Conservation (phyloP, 1,140 invertebrate species). For the Lordiphosa mommai region DNA sequence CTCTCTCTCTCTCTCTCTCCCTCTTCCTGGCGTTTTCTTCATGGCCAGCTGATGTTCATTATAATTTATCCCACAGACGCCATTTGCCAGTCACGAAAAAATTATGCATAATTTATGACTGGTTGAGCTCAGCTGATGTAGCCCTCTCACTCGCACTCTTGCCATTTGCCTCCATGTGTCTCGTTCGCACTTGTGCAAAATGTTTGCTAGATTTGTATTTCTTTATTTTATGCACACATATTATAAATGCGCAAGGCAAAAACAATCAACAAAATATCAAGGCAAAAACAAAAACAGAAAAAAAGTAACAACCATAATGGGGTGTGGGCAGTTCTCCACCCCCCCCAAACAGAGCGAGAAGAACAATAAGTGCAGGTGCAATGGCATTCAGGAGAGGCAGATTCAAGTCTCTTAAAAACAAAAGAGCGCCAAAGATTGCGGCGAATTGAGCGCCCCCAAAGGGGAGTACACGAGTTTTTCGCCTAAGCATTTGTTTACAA, state of each 20-base stretch:
- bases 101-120: slow-evolving; percentile 74
- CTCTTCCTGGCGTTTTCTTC: background rate
- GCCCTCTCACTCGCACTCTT: slow-evolving; percentile 21
- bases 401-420: slow-evolving; percentile 43
- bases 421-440: slow-evolving; percentile 52
- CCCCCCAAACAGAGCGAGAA: slow-evolving; percentile 12
- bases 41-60: slow-evolving; percentile 49
- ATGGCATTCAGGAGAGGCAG: slow-evolving; percentile 26
- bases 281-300: slow-evolving; percentile 13
- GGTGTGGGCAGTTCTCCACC: slow-evolving; percentile 38
- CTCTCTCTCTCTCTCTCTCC: background rate
- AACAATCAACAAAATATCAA: slow-evolving; percentile 41
- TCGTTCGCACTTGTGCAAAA: slow-evolving; percentile 16
- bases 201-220: slow-evolving; percentile 49
- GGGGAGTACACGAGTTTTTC: slow-evolving; percentile 33
- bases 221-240: slow-evolving; percentile 60
- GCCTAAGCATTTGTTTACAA: slow-evolving; percentile 57
- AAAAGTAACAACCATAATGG: background rate
- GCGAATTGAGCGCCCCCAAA: slow-evolving; percentile 37
- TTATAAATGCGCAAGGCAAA: slow-evolving; percentile 56
- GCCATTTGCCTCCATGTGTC: slow-evolving; percentile 17
- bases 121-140: slow-evolving; percentile 41
- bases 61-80: slow-evolving; percentile 55
- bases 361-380: slow-evolving; percentile 59
- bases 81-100: slow-evolving; percentile 68